Percentiles rank a stretch among this genome's conserved stretches.
Conservation (phyloP, 2,888 invertebrate genomes). For the Proisotoma minuta region DNA sequence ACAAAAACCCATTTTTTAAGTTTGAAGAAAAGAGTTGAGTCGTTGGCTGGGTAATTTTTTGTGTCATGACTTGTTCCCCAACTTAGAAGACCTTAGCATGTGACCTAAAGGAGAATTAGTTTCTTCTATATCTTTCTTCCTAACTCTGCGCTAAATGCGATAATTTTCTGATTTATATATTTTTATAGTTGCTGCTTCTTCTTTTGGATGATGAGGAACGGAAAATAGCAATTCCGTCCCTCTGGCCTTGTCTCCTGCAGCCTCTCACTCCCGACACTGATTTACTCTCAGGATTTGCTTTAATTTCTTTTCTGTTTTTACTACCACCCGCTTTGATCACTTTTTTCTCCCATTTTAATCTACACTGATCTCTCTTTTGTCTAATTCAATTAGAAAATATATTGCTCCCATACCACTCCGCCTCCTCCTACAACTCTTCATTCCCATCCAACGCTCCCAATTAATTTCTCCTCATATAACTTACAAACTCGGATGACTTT, state of each 20-base stretch:
- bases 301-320: constrained; percentile 48
- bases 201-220: constrained; percentile 8
- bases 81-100: constrained; percentile 6
- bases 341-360: constrained; percentile 47
- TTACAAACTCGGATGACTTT: constrained; percentile 1
- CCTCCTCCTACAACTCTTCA: not conserved
- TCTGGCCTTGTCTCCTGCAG: constrained; percentile 33
- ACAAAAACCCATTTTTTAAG: constrained; percentile 22
- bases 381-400: constrained; percentile 47
- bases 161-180: constrained; percentile 43
- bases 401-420: constrained; percentile 24
- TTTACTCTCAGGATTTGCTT: constrained; percentile 48
- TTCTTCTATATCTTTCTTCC: constrained; percentile 6
- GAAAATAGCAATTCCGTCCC: constrained; percentile 18
- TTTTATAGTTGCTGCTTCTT: constrained; percentile 28
- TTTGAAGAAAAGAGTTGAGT: constrained; percentile 15
- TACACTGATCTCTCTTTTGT: constrained; percentile 47
- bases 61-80: constrained; percentile 2
- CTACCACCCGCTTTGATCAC: constrained; percentile 48
- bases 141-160: constrained; percentile 30
- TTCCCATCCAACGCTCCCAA: not conserved
- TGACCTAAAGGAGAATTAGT: constrained; percentile 8
- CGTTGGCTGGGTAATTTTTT: constrained; percentile 11
- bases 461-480: constrained; percentile 4
- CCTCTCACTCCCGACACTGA: constrained; percentile 45